These are phyloP conservation scores for Tachysurus fulvidraco DNA, from an alignment of 2,113 vertebrate species.

Conservation along the genomic window DNA sequence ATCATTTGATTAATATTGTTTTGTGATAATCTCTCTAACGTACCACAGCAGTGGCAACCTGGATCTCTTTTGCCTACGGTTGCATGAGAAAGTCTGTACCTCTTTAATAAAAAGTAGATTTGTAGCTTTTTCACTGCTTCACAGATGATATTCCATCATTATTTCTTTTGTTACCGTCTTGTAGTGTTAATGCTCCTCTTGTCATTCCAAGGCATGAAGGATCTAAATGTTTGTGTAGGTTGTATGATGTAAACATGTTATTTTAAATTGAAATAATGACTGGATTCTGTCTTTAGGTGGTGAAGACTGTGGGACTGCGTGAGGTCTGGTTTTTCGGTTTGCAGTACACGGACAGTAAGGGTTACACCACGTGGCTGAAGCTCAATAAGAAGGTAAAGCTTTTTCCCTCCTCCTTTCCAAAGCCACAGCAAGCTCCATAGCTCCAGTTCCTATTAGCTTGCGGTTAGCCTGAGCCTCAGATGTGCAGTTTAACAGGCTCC, in stretches of 20 bases:
- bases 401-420: neutral
- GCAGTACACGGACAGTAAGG: conserved; percentile 96
- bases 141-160: neutral
- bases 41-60: neutral
- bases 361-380: conserved; percentile 95
- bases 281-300: conserved; percentile 76
- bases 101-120: neutral
- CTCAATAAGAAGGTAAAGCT: conserved; percentile 94
- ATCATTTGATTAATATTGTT: neutral
- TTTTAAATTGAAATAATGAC: neutral
- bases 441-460: conserved; percentile 26
- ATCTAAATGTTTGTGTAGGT: neutral
- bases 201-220: too few relatives aligned
- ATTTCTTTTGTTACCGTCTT: too few relatives aligned
- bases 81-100: neutral
- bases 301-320: conserved; percentile 95
- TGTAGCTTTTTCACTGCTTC: neutral
- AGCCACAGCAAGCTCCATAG: neutral
- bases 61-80: neutral
- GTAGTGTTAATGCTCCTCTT: neutral
- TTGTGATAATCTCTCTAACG: neutral
- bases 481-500: conserved; percentile 50
- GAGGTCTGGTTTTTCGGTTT: conserved; percentile 99
- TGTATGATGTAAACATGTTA: neutral
- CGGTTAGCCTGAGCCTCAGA: conserved; percentile 25